Evolutionary conservation across 2,888 invertebrate species (phyloP), one percentile per base, ranked within the genome.

Genomic region (Malthinus seriepunctatus): DNA sequence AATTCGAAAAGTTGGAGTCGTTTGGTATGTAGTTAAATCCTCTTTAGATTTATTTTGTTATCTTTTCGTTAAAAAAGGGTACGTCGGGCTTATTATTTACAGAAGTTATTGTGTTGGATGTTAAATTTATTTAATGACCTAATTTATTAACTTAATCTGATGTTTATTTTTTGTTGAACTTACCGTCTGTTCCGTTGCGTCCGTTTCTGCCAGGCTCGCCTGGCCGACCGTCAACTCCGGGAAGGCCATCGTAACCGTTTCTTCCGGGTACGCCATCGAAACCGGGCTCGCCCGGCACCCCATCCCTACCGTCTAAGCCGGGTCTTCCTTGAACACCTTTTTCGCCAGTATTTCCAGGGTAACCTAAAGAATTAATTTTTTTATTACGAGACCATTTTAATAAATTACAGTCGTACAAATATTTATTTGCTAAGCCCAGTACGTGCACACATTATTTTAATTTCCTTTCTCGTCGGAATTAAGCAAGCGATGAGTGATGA

Each of bases 251-350:
- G 11, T 89, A 85, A 0, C 95, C 95, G 61, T 91, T 92, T 52
- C 93, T 82, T 1, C 95, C 93, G 0, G 90, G 90, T 63, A 93
- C 86, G 0, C 95, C 95, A 69, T 93, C 92, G 33, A 95, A 79
- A 0, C 95, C 95, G 0, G 95, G 95, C 70, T 93, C 93, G 0
- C 95, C 95, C 0, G 95, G 94, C 0, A 95, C 87, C 2, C 95
- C 95, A 67, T 95, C 93, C 52, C 93, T 81, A 0, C 95, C 95
- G 71, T 95, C 95, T 1, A 94, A 77, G 0, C 92, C 92, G 0
- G 87, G 79, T 37, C 85, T 83, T 0, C 91, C 91, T 0, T 86
- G 83, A 42, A 86, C 86, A 0, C 91, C 91, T 33, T 88, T 85
- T 67, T 72, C 71, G 1, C 77, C 77, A 2, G 73, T 70, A 52